Conservation (phyloP, 2,888 invertebrate genomes). For the Drosophila macrothrix region DNA sequence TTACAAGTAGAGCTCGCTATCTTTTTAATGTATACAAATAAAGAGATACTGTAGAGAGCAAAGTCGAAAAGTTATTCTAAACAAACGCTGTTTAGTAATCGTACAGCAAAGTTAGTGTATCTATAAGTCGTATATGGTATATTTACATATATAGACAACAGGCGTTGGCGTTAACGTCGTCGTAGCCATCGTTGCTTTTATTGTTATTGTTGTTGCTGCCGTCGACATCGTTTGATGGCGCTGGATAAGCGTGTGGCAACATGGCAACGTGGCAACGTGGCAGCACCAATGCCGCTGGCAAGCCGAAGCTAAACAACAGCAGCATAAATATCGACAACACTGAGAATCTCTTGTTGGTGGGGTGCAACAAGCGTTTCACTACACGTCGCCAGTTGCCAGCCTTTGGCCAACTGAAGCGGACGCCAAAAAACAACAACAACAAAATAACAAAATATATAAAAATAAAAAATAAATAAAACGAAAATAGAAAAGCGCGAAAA, state of each 20-base stretch:
- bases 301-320: conserved; percentile 57
- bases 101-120: not conserved
- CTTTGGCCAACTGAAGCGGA: conserved; percentile 72
- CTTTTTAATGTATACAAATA: not conserved
- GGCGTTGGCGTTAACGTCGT: conserved; percentile 37
- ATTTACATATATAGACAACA: conserved; percentile 14
- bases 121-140: conserved; percentile 8
- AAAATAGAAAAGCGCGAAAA: conserved; percentile 60
- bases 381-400: conserved; percentile 73
- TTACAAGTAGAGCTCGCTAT: not conserved
- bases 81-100: not conserved
- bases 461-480: conserved; percentile 16
- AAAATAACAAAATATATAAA: conserved; percentile 6
- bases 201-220: conserved; percentile 40
- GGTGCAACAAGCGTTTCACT: conserved; percentile 77
- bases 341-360: conserved; percentile 54
- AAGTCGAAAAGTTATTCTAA: not conserved
- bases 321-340: conserved; percentile 30
- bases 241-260: conserved; percentile 75
- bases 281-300: conserved; percentile 72
- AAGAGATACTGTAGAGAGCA: not conserved
- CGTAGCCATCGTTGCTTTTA: conserved; percentile 47
- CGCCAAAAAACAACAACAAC: conserved; percentile 48
- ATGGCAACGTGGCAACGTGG: conserved; percentile 4
- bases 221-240: conserved; percentile 76